A percentile compares a stretch with the other conserved stretches of the same genome.
Evolutionary conservation across 53 echinoderm and acorn worm species (phyloP).

Genomic region (Antedon mediterranea): DNA sequence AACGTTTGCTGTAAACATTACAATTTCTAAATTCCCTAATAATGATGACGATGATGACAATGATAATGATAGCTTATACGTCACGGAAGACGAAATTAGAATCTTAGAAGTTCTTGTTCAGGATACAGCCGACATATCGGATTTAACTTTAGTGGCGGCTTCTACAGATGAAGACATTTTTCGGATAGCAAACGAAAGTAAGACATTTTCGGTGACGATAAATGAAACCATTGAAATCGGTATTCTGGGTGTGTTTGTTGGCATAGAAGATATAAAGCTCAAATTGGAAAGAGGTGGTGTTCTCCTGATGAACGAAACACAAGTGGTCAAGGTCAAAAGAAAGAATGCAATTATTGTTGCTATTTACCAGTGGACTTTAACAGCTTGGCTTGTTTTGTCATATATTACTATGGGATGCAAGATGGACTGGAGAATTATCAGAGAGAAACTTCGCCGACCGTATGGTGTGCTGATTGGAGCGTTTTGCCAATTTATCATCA

Average conservation of each 20-base stretch:
- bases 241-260: neutral
- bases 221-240: neutral
- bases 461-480: conserved; percentile 45
- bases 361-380: neutral
- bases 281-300: neutral
- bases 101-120: neutral
- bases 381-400: conserved; percentile 37
- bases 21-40: neutral
- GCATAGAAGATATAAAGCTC: neutral
- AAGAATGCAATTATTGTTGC: neutral
- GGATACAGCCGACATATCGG: neutral
- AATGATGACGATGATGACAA: neutral
- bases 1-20: neutral
- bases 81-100: neutral
- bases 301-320: neutral
- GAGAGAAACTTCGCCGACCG: conserved; percentile 22
- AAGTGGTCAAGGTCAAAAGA: neutral
- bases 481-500: conserved; percentile 48
- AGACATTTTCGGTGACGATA: neutral
- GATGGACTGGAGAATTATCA: conserved; percentile 23
- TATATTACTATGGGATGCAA: conserved; percentile 52
- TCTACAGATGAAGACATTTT: neutral
- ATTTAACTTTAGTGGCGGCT: neutral
- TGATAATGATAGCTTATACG: neutral
- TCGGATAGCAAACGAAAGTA: neutral